phyloP scores from a whole-genome alignment of 1,140 invertebrate species.

The Sitobion miscanthi region DNA sequence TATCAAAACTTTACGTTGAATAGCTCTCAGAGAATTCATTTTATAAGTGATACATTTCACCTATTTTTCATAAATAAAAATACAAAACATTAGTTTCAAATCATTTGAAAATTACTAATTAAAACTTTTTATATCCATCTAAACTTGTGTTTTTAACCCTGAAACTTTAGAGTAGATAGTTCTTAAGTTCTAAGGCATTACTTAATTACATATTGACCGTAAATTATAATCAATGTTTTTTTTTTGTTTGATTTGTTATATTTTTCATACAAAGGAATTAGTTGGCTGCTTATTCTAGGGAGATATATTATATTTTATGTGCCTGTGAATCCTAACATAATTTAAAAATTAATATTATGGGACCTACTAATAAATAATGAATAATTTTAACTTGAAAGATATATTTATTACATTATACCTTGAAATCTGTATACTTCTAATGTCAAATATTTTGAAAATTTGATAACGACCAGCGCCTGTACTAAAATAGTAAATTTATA shows the following conservation, averaged over 20 bases:
- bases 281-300: not conserved
- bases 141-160: not conserved
- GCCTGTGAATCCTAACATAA: not conserved
- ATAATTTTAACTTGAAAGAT: not conserved
- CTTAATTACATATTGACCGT: not conserved
- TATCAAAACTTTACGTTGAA: slow-evolving; percentile 77
- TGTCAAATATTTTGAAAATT: too few species aligned
- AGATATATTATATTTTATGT: not conserved
- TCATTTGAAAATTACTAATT: not conserved
- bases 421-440: too few species aligned
- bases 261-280: not conserved
- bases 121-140: not conserved
- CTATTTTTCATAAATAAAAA: slow-evolving; percentile 58
- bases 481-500: not conserved
- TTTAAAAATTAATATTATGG: not conserved
- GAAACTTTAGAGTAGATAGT: too few species aligned
- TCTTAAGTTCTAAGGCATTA: not conserved
- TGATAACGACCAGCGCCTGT: not conserved
- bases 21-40: slow-evolving; percentile 70
- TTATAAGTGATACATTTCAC: slow-evolving; percentile 68
- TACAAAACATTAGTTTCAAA: not conserved
- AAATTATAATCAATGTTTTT: not conserved
- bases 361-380: too few species aligned
- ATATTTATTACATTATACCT: too few species aligned
- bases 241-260: not conserved